Percentiles rank a stretch among this genome's conserved stretches.
Conservation (phyloP, 2,113 vertebrate genomes). For the Clarias gariepinus region DNA sequence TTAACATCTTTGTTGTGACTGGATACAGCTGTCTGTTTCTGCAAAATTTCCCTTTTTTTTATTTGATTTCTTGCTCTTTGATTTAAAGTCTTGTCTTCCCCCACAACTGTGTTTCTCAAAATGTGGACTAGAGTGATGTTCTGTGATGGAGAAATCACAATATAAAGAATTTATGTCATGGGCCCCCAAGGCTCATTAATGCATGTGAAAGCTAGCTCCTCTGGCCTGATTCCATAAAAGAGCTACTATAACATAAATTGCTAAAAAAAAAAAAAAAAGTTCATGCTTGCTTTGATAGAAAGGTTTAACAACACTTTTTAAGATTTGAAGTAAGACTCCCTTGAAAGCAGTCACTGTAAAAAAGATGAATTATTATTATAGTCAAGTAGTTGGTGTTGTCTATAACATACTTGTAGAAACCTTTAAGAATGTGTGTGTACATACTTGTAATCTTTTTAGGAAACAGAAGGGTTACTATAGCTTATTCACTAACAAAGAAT, state of each 20-base stretch:
- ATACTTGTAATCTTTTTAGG: not conserved
- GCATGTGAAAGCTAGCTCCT: too few species aligned
- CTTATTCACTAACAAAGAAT: not conserved
- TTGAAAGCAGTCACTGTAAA: not conserved
- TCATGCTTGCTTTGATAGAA: too few species aligned
- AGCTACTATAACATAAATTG: too few species aligned
- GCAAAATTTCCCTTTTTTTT: not conserved
- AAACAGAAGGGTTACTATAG: not conserved
- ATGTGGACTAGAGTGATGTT: not conserved
- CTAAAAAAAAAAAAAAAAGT: too few species aligned
- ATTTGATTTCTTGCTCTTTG: not conserved
- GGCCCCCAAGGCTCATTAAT: too few species aligned
- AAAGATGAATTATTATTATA: not conserved
- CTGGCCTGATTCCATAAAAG: too few species aligned
- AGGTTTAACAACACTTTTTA: too few species aligned
- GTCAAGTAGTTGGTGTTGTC: not conserved
- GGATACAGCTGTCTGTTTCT: not conserved
- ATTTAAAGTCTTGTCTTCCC: not conserved
- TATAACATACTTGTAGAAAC: not conserved
- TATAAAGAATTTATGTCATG: too few species aligned
- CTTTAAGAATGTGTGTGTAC: not conserved
- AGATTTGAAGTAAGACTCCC: not conserved
- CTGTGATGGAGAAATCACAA: not conserved
- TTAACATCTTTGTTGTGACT: not conserved
- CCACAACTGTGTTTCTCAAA: not conserved